Percentiles rank a stretch among this genome's conserved stretches.
These are phyloP conservation scores for Loriculus beryllinus DNA, from an alignment of 2,797 vertebrate genomes.

Conservation along the genomic window DNA sequence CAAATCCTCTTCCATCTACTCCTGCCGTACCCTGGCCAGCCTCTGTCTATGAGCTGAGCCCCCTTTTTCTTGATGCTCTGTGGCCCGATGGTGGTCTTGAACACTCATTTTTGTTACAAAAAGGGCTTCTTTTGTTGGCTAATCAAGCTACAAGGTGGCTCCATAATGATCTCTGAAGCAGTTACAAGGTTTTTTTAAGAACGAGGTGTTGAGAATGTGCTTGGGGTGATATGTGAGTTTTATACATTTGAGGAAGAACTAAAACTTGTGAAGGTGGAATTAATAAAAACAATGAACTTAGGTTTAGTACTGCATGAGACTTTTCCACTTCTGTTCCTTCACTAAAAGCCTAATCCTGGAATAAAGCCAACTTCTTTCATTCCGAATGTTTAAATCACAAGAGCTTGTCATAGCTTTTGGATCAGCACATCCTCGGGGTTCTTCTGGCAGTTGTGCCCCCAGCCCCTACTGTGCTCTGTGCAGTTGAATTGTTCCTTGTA, in stretches of 20 bases:
- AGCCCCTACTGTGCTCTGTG: neutral
- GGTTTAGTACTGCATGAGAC: neutral
- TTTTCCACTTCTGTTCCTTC: neutral
- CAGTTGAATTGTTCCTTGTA: neutral
- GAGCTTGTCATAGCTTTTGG: neutral
- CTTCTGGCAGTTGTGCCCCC: neutral
- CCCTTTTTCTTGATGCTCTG: no score
- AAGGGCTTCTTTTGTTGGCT: neutral
- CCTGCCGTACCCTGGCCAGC: neutral
- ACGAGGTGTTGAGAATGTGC: neutral
- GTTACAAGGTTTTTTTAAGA: neutral
- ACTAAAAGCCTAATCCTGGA: neutral
- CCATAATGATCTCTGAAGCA: rapidly evolving
- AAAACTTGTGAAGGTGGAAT: neutral
- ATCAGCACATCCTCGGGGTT: neutral
- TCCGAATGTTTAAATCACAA: neutral
- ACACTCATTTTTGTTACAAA: neutral
- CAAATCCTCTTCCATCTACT: neutral
- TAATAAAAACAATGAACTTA: rapidly evolving
- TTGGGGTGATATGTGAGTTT: neutral
- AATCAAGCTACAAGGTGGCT: neutral
- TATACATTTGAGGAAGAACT: neutral
- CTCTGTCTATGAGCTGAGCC: neutral
- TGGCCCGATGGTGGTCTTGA: rapidly evolving
- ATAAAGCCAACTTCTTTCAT: neutral